phyloP scores from a whole-genome alignment of 1,140 invertebrate species.

The Caerostris extrusa region DNA sequence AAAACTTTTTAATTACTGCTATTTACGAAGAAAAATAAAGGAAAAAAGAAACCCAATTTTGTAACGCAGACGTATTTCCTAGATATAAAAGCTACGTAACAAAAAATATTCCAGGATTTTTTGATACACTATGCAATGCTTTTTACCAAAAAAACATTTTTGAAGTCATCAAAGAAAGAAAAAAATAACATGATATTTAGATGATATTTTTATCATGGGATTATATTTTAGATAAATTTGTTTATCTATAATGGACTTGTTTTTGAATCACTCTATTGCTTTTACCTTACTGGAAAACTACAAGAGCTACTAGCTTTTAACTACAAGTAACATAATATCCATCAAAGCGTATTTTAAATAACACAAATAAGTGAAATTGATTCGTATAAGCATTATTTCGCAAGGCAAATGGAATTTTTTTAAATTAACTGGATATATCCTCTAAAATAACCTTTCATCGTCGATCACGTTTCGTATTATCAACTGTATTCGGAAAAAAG shows the following conservation, averaged over 20 bases:
- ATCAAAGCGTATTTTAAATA: conserved; percentile 11
- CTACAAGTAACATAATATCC: conserved; percentile 1
- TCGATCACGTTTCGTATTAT: background rate
- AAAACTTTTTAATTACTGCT: background rate
- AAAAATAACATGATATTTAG: no score
- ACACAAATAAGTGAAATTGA: background rate
- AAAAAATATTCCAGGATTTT: conserved; percentile 32
- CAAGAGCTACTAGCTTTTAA: background rate
- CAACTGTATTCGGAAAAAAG: conserved; percentile 4
- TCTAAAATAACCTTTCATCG: conserved; percentile 22
- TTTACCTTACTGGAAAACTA: no score
- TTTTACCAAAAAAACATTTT: background rate
- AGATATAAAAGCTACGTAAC: background rate
- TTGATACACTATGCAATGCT: background rate
- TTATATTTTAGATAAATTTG: no score
- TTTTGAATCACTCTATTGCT: no score
- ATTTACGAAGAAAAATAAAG: background rate
- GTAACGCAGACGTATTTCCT: conserved; percentile 36
- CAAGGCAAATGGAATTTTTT: conserved; percentile 22
- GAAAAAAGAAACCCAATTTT: background rate
- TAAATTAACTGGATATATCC: background rate
- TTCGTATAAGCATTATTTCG: background rate
- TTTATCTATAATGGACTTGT: no score
- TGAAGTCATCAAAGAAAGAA: conserved; percentile 1
- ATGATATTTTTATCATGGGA: no score